These are phyloP conservation scores for Florisuga fusca DNA, from an alignment of 2,797 vertebrate genomes.

Conservation along the genomic window DNA sequence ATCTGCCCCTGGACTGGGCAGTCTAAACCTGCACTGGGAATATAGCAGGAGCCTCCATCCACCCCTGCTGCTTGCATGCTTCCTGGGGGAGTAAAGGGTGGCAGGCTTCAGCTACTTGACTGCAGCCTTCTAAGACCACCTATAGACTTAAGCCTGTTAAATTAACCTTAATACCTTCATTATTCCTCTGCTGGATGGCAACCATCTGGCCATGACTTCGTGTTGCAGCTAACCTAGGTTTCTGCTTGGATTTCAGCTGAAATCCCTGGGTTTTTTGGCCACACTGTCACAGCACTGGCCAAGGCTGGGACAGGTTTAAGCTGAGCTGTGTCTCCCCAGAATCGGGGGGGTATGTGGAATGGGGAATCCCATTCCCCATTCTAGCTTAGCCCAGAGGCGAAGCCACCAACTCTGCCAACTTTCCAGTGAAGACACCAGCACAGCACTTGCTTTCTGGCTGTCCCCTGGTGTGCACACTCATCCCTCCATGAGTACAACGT, in stretches of 20 bases:
- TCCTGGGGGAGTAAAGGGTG: not conserved
- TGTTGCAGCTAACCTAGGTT: conserved; percentile 15
- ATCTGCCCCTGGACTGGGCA: too few relatives aligned
- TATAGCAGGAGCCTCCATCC: not conserved
- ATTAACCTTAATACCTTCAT: conserved; percentile 63
- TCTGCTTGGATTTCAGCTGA: conserved; percentile 31
- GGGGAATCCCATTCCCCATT: not conserved
- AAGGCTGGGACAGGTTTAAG: not conserved
- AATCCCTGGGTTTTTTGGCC: not conserved
- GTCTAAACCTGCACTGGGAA: not conserved
- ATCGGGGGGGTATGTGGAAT: not conserved
- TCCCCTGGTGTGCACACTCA: fast-evolving
- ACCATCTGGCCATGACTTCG: conserved; percentile 46
- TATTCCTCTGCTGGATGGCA: conserved; percentile 53
- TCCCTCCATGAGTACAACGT: too few relatives aligned
- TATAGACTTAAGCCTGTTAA: conserved; percentile 63
- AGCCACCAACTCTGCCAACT: not conserved
- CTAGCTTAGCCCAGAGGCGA: not conserved
- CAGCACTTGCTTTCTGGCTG: not conserved
- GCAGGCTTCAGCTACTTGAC: conserved; percentile 38
- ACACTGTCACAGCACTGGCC: not conserved
- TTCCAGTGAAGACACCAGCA: not conserved
- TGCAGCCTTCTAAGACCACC: conserved; percentile 49
- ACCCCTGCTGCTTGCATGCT: fast-evolving
- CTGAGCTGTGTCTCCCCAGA: not conserved